Percentiles rank a stretch among this genome's conserved stretches.
Conservation (phyloP, 1,140 invertebrate species). For the Halictus rubicundus region DNA sequence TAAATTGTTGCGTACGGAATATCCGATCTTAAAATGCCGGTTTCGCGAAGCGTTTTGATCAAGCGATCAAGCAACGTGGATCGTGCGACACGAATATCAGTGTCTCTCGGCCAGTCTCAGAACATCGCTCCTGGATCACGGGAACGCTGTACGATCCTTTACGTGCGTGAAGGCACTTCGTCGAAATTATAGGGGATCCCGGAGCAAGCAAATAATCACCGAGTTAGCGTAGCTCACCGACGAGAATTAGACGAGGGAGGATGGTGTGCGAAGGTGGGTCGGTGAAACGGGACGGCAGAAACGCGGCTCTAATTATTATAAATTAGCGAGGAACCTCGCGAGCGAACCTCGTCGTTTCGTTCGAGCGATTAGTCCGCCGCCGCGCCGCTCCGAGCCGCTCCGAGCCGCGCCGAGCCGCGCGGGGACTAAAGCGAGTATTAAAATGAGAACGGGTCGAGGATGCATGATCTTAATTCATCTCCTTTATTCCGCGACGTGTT, state of each 20-base stretch:
- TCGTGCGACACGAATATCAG: too few relatives aligned
- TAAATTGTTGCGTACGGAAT: too few relatives aligned
- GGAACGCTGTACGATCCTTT: constrained; percentile 3
- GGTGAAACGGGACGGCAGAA: neutral
- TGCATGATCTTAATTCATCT: constrained; percentile 19
- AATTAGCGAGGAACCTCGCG: constrained; percentile 15
- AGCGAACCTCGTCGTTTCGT: neutral
- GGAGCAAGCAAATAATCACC: constrained; percentile 30
- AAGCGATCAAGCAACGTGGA: too few relatives aligned
- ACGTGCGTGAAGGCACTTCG: constrained; percentile 37
- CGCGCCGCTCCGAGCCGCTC: too few relatives aligned
- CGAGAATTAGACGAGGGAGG: constrained; percentile 16
- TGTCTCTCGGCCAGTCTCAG: too few relatives aligned
- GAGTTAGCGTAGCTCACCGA: constrained; percentile 11
- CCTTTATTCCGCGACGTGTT: constrained; percentile 18
- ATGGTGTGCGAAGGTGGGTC: neutral
- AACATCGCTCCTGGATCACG: too few relatives aligned
- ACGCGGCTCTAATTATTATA: constrained; percentile 55
- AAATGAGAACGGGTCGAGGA: neutral
- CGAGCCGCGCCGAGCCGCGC: too few relatives aligned
- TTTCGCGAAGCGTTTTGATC: too few relatives aligned
- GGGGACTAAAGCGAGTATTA: constrained; percentile 1
- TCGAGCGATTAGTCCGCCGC: constrained; percentile 11
- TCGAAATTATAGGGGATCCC: constrained; percentile 46
- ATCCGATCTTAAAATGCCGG: too few relatives aligned